Evolutionary conservation across 2,888 invertebrate genomes (phyloP).

Genomic region (Amphipyra berbera): DNA sequence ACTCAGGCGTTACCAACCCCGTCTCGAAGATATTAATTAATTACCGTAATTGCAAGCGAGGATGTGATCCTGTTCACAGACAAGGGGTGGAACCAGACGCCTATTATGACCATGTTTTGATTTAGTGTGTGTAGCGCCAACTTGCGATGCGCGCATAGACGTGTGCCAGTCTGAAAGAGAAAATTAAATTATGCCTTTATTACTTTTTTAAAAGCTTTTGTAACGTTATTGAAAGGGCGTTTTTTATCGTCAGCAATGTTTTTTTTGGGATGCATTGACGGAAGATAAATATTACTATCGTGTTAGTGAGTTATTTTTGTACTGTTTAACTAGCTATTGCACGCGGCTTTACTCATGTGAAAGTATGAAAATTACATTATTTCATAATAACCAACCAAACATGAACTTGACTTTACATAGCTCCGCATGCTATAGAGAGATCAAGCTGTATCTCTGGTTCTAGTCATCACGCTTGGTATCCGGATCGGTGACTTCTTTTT

Average conservation of each 20-base stretch:
- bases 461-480: too few relatives aligned
- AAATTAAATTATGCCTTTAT: slow-evolving; percentile 56
- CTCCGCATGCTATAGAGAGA: too few relatives aligned
- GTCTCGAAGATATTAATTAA: slow-evolving; percentile 52
- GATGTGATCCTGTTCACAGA: slow-evolving; percentile 49
- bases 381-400: too few relatives aligned
- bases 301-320: background rate
- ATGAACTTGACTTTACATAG: too few relatives aligned
- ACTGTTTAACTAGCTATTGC: too few relatives aligned
- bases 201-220: slow-evolving; percentile 51
- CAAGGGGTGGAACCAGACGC: slow-evolving; percentile 54
- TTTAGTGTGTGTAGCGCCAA: slow-evolving; percentile 23
- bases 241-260: slow-evolving; percentile 21
- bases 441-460: too few relatives aligned
- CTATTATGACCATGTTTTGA: slow-evolving; percentile 47
- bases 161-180: slow-evolving; percentile 60
- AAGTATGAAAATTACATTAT: too few relatives aligned
- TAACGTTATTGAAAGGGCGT: slow-evolving; percentile 28
- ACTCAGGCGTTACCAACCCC: slow-evolving; percentile 21
- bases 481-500: too few relatives aligned
- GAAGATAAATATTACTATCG: slow-evolving; percentile 8
- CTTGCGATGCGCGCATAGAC: slow-evolving; percentile 37
- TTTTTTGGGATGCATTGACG: slow-evolving; percentile 2
- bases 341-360: too few relatives aligned
- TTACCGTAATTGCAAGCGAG: slow-evolving; percentile 55